Evolutionary conservation across 2,797 vertebrate species (phyloP).

Genomic region (Poliocrania exsul): DNA sequence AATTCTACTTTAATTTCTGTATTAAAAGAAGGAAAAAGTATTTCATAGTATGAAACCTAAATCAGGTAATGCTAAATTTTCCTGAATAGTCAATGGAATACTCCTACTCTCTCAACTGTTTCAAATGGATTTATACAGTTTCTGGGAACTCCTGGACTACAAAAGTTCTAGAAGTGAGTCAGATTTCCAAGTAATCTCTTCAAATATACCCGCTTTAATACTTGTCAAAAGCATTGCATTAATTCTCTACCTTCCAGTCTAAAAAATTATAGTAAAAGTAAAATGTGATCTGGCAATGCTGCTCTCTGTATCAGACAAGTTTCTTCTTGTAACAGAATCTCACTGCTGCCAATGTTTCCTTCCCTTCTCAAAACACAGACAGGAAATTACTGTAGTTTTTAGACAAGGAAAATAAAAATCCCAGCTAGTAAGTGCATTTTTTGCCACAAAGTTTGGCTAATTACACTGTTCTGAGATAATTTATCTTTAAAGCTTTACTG

Average conservation of each 20-base stretch:
- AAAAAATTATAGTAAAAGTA: not conserved
- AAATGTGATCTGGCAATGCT: not conserved
- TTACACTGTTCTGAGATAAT: not conserved
- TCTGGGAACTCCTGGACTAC: not conserved
- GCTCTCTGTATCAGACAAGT: not conserved
- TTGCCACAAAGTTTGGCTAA: not conserved
- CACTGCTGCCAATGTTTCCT: not conserved
- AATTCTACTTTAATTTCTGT: not conserved
- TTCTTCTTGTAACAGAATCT: not conserved
- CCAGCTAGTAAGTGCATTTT: not conserved
- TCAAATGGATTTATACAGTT: not conserved
- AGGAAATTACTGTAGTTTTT: slow-evolving; percentile 27
- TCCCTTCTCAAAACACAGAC: slow-evolving; percentile 3
- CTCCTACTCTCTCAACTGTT: not conserved
- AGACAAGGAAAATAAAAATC: slow-evolving; percentile 8
- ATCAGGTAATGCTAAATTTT: not conserved
- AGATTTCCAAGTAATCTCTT: not conserved
- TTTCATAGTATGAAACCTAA: not conserved
- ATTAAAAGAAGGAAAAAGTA: not conserved
- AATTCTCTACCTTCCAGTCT: not conserved
- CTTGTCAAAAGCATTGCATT: not conserved
- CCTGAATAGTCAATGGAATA: not conserved
- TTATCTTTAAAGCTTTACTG: slow-evolving; percentile 47
- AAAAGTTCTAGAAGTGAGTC: not conserved
- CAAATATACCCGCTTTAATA: not conserved